These are phyloP conservation scores for Chymomyza procnemis DNA, from an alignment of 2,888 invertebrate species.

Conservation along the genomic window DNA sequence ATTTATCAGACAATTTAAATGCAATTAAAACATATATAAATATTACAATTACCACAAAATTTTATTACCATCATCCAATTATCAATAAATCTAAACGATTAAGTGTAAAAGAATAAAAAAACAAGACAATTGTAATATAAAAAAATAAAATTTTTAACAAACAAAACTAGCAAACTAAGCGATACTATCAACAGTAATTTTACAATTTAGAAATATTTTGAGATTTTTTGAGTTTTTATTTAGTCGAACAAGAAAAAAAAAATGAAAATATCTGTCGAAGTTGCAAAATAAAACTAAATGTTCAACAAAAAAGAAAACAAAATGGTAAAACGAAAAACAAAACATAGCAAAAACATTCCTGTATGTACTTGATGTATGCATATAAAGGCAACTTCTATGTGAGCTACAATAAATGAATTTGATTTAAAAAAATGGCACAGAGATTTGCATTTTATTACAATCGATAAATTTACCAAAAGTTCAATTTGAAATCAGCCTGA, in stretches of 20 bases:
- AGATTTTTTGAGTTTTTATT: neutral
- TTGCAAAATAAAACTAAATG: conserved; percentile 23
- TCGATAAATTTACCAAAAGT: neutral
- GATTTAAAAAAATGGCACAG: conserved; percentile 9
- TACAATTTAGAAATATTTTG: conserved; percentile 9
- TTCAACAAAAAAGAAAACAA: conserved; percentile 1
- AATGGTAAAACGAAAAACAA: neutral
- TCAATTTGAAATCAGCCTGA: too few relatives aligned
- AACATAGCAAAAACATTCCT: neutral
- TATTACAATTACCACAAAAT: conserved; percentile 24
- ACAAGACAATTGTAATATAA: conserved; percentile 46
- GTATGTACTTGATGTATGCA: neutral
- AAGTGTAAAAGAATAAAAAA: conserved; percentile 19
- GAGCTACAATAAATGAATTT: conserved; percentile 45
- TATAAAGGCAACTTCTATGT: neutral
- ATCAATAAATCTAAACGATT: conserved; percentile 29
- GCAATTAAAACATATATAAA: neutral
- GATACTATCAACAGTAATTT: neutral
- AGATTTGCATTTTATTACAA: neutral
- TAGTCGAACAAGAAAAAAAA: too few relatives aligned
- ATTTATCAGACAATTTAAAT: conserved; percentile 7
- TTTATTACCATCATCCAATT: conserved; percentile 28
- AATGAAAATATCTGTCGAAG: conserved; percentile 5
- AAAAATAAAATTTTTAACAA: neutral
- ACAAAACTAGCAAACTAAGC: neutral